These are phyloP conservation scores for Drosophila monieri DNA, from an alignment of 2,888 invertebrate genomes.

Conservation along the genomic window DNA sequence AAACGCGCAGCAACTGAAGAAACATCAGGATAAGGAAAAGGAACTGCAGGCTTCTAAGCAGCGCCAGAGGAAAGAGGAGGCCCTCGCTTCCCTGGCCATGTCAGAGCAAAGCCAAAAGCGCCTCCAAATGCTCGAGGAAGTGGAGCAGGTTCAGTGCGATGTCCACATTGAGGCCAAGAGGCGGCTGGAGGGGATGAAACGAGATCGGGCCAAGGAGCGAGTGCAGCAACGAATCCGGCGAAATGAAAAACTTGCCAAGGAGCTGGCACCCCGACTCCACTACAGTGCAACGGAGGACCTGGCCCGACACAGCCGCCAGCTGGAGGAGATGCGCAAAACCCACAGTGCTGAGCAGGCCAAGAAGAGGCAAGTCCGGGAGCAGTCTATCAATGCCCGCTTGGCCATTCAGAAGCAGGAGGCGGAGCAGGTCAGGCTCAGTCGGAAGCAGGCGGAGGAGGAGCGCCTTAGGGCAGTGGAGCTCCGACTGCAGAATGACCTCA, in stretches of 20 bases:
- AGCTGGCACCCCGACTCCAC: constrained; percentile 84
- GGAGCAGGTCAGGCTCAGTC: constrained; percentile 60
- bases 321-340: constrained; percentile 84
- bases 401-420: constrained; percentile 75
- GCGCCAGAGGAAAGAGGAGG: constrained; percentile 70
- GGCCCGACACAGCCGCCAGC: constrained; percentile 85
- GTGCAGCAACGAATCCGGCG: constrained; percentile 84
- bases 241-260: constrained; percentile 84
- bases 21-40: constrained; percentile 82
- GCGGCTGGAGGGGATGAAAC: constrained; percentile 82
- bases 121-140: constrained; percentile 81
- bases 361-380: constrained; percentile 71
- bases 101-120: constrained; percentile 62
- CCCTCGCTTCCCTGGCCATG: constrained; percentile 50
- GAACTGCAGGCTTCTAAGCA: constrained; percentile 70
- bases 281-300: constrained; percentile 84
- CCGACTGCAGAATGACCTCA: constrained; percentile 73
- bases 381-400: constrained; percentile 74
- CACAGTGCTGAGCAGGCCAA: constrained; percentile 81
- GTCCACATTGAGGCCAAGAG: constrained; percentile 84
- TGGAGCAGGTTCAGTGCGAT: constrained; percentile 84
- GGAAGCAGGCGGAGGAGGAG: constrained; percentile 57
- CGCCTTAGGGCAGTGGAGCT: constrained; percentile 68
- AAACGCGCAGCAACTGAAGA: constrained; percentile 78
- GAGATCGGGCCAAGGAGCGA: constrained; percentile 79